phyloP scores from a whole-genome alignment of 2,113 vertebrate genomes.

The Tragelaphus scriptus region DNA sequence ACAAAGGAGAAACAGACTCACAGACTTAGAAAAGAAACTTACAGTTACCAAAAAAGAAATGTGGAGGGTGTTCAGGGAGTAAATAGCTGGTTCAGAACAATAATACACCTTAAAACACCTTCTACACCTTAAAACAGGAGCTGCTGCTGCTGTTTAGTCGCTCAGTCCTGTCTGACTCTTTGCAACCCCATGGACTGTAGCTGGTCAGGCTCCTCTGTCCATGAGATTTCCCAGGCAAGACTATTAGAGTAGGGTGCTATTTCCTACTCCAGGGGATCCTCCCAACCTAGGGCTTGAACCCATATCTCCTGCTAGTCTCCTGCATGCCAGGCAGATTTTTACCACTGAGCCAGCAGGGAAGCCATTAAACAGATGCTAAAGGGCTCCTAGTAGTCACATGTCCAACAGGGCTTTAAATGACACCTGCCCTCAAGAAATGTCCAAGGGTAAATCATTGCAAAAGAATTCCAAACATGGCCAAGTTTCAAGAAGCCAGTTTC shows the following conservation, averaged over 20 bases:
- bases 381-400: background rate
- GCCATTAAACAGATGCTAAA: background rate
- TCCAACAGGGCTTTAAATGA: background rate
- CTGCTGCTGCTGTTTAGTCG: background rate
- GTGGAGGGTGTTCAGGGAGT: background rate
- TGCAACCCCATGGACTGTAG: background rate
- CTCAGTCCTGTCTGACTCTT: background rate
- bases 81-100: background rate
- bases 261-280: background rate
- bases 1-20: background rate
- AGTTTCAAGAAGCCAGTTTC: background rate
- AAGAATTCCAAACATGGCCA: background rate
- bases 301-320: background rate
- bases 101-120: background rate
- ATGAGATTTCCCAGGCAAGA: background rate
- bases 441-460: background rate
- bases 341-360: background rate
- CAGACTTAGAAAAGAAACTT: background rate
- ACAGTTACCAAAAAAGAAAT: background rate
- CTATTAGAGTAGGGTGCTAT: background rate
- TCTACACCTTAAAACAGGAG: background rate
- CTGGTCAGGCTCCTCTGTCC: background rate
- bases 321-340: accelerated
- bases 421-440: background rate
- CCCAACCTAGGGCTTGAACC: background rate